Evolutionary conservation across 2,113 vertebrate species (phyloP).

Genomic region (Atlantisia rogersi): DNA sequence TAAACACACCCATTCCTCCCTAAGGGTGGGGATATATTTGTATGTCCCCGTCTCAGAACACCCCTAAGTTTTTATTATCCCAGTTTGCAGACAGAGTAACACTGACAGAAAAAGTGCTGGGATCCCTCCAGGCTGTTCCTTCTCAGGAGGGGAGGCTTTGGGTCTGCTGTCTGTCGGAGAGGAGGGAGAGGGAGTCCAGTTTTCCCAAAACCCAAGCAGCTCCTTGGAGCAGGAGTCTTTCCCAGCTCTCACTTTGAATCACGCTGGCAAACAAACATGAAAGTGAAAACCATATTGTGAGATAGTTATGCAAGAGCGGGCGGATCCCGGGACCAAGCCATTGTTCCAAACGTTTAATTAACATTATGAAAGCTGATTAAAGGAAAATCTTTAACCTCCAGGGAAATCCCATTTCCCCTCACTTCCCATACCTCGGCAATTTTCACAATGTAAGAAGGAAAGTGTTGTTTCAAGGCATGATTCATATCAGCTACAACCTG

Average conservation of each 20-base stretch:
- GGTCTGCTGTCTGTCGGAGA: background rate
- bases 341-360: constrained; percentile 73
- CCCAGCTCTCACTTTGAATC: constrained; percentile 5
- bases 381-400: constrained; percentile 71
- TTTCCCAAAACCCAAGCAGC: background rate
- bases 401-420: constrained; percentile 63
- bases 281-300: constrained; percentile 52
- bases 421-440: constrained; percentile 25
- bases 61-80: constrained; percentile 3
- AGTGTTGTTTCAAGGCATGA: constrained; percentile 54
- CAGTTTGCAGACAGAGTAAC: background rate
- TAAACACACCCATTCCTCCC: constrained; percentile 25
- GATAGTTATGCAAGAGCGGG: constrained; percentile 66
- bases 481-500: constrained; percentile 46
- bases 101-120: background rate
- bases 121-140: background rate
- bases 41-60: constrained; percentile 2
- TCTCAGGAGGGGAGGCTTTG: background rate
- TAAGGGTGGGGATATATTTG: background rate
- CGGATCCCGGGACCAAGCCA: constrained; percentile 62
- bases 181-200: background rate
- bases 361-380: constrained; percentile 70
- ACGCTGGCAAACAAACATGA: constrained; percentile 41
- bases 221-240: background rate
- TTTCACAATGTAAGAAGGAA: constrained; percentile 58